Evolutionary conservation across 2,888 invertebrate species (phyloP).

Genomic region (Cremastinae sp.): DNA sequence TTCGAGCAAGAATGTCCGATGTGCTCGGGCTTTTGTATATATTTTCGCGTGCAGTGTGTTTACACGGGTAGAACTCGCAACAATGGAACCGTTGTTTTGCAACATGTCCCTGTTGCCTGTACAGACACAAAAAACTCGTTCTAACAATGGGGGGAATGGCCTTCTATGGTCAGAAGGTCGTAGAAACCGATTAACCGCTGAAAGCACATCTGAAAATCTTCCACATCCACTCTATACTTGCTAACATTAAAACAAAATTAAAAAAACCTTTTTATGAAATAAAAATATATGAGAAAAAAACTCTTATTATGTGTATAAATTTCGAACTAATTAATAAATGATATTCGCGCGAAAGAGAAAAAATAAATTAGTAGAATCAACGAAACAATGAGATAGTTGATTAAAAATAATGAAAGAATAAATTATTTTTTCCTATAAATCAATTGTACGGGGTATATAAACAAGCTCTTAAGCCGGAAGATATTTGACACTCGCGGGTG

Average conservation of each 20-base stretch:
- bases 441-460: no score
- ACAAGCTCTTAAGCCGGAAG: slow-evolving; percentile 1
- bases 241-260: background rate
- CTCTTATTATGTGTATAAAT: no score
- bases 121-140: slow-evolving; percentile 18
- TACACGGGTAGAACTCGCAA: slow-evolving; percentile 7
- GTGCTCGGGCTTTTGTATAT: slow-evolving; percentile 25
- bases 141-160: slow-evolving; percentile 55
- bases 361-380: no score
- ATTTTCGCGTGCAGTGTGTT: slow-evolving; percentile 30
- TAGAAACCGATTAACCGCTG: slow-evolving; percentile 23
- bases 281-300: background rate
- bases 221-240: background rate
- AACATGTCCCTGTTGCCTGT: slow-evolving; percentile 37
- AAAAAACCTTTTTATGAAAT: background rate
- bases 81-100: slow-evolving; percentile 52
- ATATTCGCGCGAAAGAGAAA: no score
- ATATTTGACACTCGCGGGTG: slow-evolving; percentile 28
- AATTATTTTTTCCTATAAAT: background rate
- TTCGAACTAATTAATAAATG: no score
- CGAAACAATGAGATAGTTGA: no score
- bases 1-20: slow-evolving; percentile 19
- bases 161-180: slow-evolving; percentile 55
- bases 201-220: background rate
- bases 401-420: background rate